Evolutionary conservation across 2,113 vertebrate genomes (phyloP).

Genomic region (Anguilla rostrata): DNA sequence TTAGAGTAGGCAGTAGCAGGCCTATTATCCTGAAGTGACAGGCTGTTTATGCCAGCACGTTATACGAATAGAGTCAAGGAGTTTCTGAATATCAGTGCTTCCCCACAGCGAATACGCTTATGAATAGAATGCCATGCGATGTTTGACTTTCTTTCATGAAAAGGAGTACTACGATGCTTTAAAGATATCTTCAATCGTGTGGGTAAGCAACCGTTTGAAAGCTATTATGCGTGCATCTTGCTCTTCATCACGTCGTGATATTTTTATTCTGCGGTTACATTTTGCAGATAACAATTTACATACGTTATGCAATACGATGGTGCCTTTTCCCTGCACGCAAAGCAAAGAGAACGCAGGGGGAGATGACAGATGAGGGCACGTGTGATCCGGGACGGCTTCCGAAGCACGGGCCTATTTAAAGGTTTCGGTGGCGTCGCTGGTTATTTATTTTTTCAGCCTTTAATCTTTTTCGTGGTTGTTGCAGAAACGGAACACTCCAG

Average conservation of each 20-base stretch:
- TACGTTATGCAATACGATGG: constrained; percentile 27
- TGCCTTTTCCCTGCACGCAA: constrained; percentile 31
- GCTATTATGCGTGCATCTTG: constrained; percentile 19
- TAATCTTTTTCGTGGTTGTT: constrained; percentile 34
- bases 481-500: constrained; percentile 42
- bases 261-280: constrained; percentile 37
- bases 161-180: constrained; percentile 34
- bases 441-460: constrained; percentile 26
- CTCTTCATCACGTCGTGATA: background rate
- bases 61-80: background rate
- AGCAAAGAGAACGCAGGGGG: constrained; percentile 31
- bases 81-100: background rate
- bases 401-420: constrained; percentile 22
- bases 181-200: constrained; percentile 27
- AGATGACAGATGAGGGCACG: constrained; percentile 31
- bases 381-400: background rate
- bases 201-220: constrained; percentile 34
- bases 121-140: constrained; percentile 40
- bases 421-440: constrained; percentile 22
- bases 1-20: background rate
- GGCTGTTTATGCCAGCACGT: background rate
- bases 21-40: background rate
- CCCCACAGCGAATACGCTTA: background rate
- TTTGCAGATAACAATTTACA: constrained; percentile 27
- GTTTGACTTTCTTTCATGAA: background rate